Evolutionary conservation across 2,797 vertebrate genomes (phyloP).

Genomic region (Oreochromis grahami): DNA sequence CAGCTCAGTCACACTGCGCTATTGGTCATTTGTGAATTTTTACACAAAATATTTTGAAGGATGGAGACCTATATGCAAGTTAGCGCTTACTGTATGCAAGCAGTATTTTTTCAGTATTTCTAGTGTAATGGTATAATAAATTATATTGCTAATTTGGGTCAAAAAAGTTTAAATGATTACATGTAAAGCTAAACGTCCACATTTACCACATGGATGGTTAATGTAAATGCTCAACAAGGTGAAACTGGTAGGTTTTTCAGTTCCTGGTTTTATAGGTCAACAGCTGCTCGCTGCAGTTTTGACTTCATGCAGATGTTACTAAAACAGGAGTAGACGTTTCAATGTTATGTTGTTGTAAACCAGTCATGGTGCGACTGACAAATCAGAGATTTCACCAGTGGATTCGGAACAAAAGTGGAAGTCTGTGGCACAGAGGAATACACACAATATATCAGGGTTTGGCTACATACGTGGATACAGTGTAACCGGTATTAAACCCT

Average conservation of each 20-base stretch:
- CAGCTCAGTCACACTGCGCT: slow-evolving; percentile 39
- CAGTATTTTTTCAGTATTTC: background rate
- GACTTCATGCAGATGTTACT: background rate
- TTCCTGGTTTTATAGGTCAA: background rate
- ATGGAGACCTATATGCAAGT: background rate
- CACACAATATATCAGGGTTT: background rate
- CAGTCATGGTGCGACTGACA: background rate
- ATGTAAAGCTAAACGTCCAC: background rate
- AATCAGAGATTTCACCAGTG: background rate
- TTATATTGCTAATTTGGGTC: background rate
- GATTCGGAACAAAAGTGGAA: background rate
- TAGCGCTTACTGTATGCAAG: background rate
- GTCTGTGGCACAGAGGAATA: background rate
- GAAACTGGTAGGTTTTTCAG: background rate
- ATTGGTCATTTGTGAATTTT: background rate
- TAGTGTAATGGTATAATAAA: background rate
- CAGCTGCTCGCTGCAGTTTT: background rate
- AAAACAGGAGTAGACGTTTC: background rate
- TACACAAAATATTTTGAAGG: background rate
- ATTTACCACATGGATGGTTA: background rate
- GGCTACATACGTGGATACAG: background rate
- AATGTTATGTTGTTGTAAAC: background rate
- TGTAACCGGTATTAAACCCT: background rate
- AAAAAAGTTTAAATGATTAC: background rate
- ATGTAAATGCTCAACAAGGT: background rate